A percentile compares a stretch with the other conserved stretches of the same genome.
phyloP scores from a whole-genome alignment of 2,113 vertebrate genomes.

The mouse (Mus musculus) region GRCm39 chrX:162659501-162660000 shows the following conservation, averaged over 20 bases:
- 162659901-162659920: background rate
- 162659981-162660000: too few species aligned
- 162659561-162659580: slow-evolving; percentile 35
- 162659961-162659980: too few species aligned
- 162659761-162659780: background rate
- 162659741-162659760: background rate
- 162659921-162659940: background rate
- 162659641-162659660: background rate
- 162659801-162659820: background rate
- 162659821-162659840: background rate
- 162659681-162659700: background rate
- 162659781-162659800: background rate
- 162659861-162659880: background rate
- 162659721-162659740: background rate
- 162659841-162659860: background rate
- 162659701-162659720: background rate
- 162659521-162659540: background rate
- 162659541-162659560: slow-evolving; percentile 9
- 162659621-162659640: background rate
- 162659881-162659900: background rate
- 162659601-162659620: background rate
- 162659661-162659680: background rate
- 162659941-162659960: background rate
- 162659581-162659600: background rate
- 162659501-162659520: too few species aligned